Evolutionary conservation across 2,797 vertebrate genomes (phyloP).

Genomic region (Heterohyrax brucei): DNA sequence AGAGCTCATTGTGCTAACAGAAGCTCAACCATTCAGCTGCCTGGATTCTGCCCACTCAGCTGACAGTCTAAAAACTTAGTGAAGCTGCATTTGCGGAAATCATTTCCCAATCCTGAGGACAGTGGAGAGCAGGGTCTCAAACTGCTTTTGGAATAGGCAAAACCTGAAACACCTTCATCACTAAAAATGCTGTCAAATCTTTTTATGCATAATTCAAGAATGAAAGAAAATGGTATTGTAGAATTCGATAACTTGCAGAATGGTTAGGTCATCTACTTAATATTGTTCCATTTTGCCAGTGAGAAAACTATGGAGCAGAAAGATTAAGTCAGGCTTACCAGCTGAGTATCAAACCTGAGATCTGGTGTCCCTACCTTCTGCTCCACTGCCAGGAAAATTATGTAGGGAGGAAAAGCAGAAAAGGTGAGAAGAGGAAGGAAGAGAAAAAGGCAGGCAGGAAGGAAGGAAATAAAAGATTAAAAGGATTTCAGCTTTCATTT

Average conservation of each 20-base stretch:
- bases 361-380: neutral
- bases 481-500: neutral
- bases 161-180: constrained; percentile 17
- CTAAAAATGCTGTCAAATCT: neutral
- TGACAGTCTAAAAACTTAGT: neutral
- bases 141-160: constrained; percentile 43
- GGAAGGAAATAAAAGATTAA: neutral
- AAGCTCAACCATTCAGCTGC: constrained; percentile 13
- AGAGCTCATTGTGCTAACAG: neutral
- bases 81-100: constrained; percentile 23
- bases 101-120: neutral
- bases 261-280: neutral
- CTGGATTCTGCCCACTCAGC: constrained; percentile 46
- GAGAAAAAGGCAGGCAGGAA: neutral
- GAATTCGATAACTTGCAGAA: neutral
- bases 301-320: constrained; percentile 46
- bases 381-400: neutral
- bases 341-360: neutral
- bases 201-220: constrained; percentile 40
- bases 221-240: neutral
- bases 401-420: neutral
- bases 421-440: neutral
- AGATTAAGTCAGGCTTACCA: neutral
- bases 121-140: neutral
- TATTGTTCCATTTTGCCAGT: constrained; percentile 24